Evolutionary conservation across 2,113 vertebrate species (phyloP), one percentile per base, ranked within the genome.

Genomic region (Malurus alboscapulatus): DNA sequence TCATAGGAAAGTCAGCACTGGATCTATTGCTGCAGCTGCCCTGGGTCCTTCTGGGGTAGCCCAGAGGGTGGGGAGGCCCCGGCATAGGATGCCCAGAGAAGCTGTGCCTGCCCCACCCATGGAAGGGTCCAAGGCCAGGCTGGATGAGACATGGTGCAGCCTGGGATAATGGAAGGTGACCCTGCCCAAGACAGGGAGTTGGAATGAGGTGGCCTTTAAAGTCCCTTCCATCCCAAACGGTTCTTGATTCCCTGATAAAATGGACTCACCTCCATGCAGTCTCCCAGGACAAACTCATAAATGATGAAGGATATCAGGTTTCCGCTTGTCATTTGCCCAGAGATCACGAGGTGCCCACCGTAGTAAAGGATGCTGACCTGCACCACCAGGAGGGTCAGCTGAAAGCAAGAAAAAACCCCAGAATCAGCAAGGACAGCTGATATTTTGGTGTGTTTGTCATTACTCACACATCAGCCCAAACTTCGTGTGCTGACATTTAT

Each of bases 291-390:
- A 0, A 99, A 99, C 97, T 98, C 98, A 2, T 99, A 99, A 93
- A 99, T 98, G 71, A 99, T 98, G 92, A 99, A 99, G 47, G 99
- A 98, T 72, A 99, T 98, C 87, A 99, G 97, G 58, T 97, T 97
- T 12, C 99, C 98, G 0, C 98, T 98, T 8, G 95, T 99, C 97
- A 99, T 99, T 96, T 99, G 99, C n/a, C 95, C 97, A 0, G 98
- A 98, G 88, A 99, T 97, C 72, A 99, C 99, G 0, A 99, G 98
- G 88, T 99, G 98, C 45, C 99, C 99, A 2, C 99, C 99, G 0
- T 99, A 99, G 97, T 98, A 99, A 55, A 99, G 98, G 95, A 99
- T 97, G n/a, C 98, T 98, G 48, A 99, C 97, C 94, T 99, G 98
- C 40, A 99, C 97, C 67, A 98, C 98, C 48, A 99, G 96, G 40